Conservation (phyloP, 2,113 vertebrate genomes). For the Erythrocebus patas region DNA sequence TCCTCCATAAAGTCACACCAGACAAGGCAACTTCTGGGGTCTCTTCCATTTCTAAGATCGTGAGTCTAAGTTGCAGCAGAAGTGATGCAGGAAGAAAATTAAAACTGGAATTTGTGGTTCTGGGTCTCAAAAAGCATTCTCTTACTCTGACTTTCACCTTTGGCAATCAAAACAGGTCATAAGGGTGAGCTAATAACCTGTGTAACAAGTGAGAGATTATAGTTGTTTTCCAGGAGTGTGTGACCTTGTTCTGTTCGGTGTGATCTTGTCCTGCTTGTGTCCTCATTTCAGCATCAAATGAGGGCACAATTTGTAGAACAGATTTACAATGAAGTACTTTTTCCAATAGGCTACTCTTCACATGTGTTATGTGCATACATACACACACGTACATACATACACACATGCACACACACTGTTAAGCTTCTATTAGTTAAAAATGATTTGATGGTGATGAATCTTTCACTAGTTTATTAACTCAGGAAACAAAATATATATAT, state of each 20-base stretch:
- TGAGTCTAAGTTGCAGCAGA: neutral
- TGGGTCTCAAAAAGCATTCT: neutral
- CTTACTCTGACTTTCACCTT: neutral
- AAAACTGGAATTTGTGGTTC: neutral
- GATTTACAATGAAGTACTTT: neutral
- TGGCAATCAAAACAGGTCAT: neutral
- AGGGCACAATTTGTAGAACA: neutral
- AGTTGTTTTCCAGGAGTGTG: neutral
- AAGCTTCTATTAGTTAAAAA: neutral
- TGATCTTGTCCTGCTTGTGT: neutral
- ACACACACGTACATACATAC: fast-evolving
- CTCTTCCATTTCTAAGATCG: neutral
- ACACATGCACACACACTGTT: neutral
- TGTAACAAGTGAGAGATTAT: neutral
- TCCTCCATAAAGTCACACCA: neutral
- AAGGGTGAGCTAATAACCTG: neutral
- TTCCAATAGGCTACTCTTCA: neutral
- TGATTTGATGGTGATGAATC: neutral
- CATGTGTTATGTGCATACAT: neutral
- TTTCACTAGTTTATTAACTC: neutral
- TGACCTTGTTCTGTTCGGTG: neutral
- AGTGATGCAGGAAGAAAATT: neutral
- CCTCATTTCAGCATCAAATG: neutral
- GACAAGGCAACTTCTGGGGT: neutral
- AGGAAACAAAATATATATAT: neutral